Conservation (phyloP, 2,113 vertebrate genomes). For the Aldabrachelys gigantea region DNA sequence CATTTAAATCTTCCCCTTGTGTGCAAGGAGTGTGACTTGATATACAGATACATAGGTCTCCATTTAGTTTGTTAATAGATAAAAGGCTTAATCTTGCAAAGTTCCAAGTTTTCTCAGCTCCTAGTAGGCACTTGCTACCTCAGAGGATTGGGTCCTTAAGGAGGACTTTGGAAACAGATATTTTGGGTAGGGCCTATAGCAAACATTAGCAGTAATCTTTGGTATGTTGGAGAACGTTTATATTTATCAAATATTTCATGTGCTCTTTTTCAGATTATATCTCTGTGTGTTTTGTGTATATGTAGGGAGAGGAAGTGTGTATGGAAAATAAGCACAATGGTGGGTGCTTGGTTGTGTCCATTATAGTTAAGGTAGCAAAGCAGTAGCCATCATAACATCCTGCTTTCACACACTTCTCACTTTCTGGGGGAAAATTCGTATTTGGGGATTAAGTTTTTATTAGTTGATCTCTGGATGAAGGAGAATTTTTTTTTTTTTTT, state of each 20-base stretch:
- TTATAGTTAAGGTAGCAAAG: not conserved
- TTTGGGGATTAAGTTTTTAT: not conserved
- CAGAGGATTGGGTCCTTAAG: not conserved
- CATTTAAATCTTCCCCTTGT: not conserved
- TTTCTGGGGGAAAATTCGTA: not conserved
- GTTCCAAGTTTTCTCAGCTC: not conserved
- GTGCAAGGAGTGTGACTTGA: not conserved
- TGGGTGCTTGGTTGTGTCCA: not conserved
- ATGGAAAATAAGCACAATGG: not conserved
- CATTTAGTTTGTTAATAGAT: not conserved
- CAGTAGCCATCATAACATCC: not conserved
- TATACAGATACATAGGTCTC: not conserved
- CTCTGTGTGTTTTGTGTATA: not conserved
- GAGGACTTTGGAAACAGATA: not conserved
- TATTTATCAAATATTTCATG: not conserved
- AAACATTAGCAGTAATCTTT: not conserved
- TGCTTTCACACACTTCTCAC: not conserved
- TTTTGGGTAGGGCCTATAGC: not conserved
- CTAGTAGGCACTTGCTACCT: not conserved
- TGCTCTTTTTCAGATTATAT: slow-evolving; percentile 4
- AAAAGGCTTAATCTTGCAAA: not conserved
- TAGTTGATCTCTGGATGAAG: not conserved
- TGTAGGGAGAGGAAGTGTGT: not conserved
- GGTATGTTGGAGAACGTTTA: not conserved
- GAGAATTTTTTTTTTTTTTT: not conserved